Evolutionary conservation across 2,888 invertebrate species (phyloP).

Genomic region (Torymus tubicola): DNA sequence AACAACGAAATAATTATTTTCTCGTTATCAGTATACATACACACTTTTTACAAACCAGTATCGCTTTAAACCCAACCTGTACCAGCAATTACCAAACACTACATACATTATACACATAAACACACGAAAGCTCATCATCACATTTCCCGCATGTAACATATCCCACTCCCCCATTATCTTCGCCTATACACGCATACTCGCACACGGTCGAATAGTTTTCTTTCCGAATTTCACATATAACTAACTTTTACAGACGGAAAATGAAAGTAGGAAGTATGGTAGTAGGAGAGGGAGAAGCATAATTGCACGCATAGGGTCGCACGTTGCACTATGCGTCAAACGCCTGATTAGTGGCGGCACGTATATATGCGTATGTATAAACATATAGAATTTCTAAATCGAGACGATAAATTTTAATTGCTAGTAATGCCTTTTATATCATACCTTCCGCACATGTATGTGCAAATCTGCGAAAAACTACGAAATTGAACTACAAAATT

Average conservation of each 20-base stretch:
- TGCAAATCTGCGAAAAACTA: not conserved
- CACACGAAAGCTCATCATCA: too few species aligned
- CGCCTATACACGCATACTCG: too few species aligned
- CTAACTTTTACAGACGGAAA: constrained; percentile 20
- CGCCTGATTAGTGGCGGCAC: constrained; percentile 12
- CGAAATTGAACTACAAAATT: too few species aligned
- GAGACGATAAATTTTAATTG: constrained; percentile 20
- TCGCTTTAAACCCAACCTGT: too few species aligned
- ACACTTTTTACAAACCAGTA: too few species aligned
- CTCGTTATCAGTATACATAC: too few species aligned
- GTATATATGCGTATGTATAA: not conserved
- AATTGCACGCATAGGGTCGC: constrained; percentile 20
- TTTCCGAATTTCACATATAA: not conserved
- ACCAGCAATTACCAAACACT: too few species aligned
- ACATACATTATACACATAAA: too few species aligned
- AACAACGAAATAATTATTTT: too few species aligned
- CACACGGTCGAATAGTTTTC: not conserved
- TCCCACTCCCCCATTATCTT: too few species aligned
- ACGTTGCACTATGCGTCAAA: not conserved
- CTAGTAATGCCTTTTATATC: not conserved
- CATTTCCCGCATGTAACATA: too few species aligned
- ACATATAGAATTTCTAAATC: not conserved
- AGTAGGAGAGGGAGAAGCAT: not conserved
- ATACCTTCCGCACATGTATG: not conserved
- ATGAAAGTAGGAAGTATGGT: constrained; percentile 50